phyloP scores from a whole-genome alignment of 2,888 invertebrate species.

The Metacarcinus magister region DNA sequence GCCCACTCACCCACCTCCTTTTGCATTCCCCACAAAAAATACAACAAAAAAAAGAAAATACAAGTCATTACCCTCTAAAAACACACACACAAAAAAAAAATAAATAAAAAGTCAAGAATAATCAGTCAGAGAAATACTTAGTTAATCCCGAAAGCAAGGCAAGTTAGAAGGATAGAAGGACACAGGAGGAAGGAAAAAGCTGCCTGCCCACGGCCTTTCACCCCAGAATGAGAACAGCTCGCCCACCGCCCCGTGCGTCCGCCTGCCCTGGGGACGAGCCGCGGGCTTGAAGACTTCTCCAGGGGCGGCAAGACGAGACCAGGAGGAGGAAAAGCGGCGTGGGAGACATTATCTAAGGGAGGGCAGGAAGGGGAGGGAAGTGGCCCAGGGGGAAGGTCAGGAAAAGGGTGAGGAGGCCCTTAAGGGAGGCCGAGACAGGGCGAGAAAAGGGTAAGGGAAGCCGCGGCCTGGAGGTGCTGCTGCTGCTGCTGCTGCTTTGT shows the following conservation, averaged over 20 bases:
- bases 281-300: neutral
- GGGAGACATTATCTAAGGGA: neutral
- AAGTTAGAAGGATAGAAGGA: neutral
- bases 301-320: neutral
- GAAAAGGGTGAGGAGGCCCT: neutral
- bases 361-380: conserved; percentile 52
- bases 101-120: neutral
- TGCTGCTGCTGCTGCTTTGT: neutral
- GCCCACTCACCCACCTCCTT: neutral
- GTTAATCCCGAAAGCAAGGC: neutral
- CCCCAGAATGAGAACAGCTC: neutral
- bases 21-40: neutral
- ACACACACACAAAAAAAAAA: neutral
- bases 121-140: neutral
- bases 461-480: neutral
- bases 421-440: neutral
- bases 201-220: neutral
- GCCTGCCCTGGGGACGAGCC: neutral
- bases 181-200: neutral
- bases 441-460: neutral
- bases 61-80: neutral
- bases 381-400: conserved; percentile 40
- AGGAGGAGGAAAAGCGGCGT: neutral
- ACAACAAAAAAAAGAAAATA: neutral
- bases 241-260: neutral